Base-by-base conservation (phyloP, 1,140 invertebrate genomes). In the Achroia grisella region DNA sequence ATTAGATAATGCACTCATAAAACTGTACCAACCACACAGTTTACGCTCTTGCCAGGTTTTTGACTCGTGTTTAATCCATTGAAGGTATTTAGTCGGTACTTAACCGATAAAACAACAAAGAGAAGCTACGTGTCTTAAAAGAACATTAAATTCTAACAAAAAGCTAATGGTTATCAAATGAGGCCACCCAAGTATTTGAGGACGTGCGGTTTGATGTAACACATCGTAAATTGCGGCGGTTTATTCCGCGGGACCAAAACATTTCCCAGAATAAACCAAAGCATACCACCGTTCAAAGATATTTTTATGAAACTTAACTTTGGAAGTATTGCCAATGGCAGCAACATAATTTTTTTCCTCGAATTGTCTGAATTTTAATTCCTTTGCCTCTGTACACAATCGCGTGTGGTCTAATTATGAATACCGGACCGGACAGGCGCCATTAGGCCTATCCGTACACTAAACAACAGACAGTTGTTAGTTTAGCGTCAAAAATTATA, bases 331-430 rank as follows among this genome's bases (percentile, higher is more conserved):
- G 55, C 56, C 52, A 70, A 61, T 44, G 52, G 40, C 59, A 58
- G 66, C 65, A 51, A 58, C 66, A 60, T 69, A 67, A 78, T 73
- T 71, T 79, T 72, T 69, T 83, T 79, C 76, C 62, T 37, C 58
- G 66, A 83, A 79, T 52, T 44, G 43, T 46, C 43, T 60, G 65
- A 71, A 80, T 80, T 78, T 75, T 71, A 78, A 78, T 80, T 77
- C 63, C 62, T 73, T 50, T 52, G 48, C 44, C 52, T 71, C 42
- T 53, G 66, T 74, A 61, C 65, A 23, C 17, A 70, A 60, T 71
- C 66, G 78, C 68, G 76, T 84, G 79, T 84, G 77, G 79, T 78
- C 77, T 77, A 69, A 77, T 73, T 75, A 71, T 73, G 69, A 74
- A 72, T 75, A 79, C 64, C n/a, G n/a, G n/a, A n/a, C n/a, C n/a